A percentile compares a stretch with the other conserved stretches of the same genome.
phyloP scores from a whole-genome alignment of 2,113 vertebrate genomes.

The Hippopotamus amphibius region DNA sequence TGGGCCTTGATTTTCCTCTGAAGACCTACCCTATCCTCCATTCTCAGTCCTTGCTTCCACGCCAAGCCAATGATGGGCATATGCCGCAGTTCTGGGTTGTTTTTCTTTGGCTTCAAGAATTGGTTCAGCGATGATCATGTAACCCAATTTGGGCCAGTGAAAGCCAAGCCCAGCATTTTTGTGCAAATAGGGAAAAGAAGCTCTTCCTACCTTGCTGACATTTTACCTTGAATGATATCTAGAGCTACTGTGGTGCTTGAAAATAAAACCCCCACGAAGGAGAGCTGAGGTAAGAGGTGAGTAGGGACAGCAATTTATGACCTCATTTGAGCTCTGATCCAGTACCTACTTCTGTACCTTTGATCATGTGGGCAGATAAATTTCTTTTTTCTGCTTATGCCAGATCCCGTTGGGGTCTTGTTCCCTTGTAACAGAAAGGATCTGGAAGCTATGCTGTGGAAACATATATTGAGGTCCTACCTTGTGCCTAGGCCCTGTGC shows the following conservation, averaged over 20 bases:
- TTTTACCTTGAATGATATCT: background rate
- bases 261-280: background rate
- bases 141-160: background rate
- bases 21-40: background rate
- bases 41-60: background rate
- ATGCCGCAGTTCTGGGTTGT: background rate
- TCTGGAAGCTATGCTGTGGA: background rate
- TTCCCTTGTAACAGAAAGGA: background rate
- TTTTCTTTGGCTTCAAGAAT: background rate
- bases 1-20: background rate
- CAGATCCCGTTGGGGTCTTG: background rate
- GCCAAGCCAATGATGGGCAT: background rate
- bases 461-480: background rate
- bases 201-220: background rate
- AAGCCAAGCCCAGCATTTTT: background rate
- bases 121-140: background rate
- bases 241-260: background rate
- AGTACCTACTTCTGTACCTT: background rate
- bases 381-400: slow-evolving; percentile 16
- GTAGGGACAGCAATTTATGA: background rate
- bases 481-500: background rate
- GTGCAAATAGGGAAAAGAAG: background rate
- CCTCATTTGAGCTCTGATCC: background rate
- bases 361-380: background rate
- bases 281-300: background rate